A percentile compares a stretch with the other conserved stretches of the same genome.
phyloP scores from a whole-genome alignment of 2,113 vertebrate species.

The Xiphias gladius region DNA sequence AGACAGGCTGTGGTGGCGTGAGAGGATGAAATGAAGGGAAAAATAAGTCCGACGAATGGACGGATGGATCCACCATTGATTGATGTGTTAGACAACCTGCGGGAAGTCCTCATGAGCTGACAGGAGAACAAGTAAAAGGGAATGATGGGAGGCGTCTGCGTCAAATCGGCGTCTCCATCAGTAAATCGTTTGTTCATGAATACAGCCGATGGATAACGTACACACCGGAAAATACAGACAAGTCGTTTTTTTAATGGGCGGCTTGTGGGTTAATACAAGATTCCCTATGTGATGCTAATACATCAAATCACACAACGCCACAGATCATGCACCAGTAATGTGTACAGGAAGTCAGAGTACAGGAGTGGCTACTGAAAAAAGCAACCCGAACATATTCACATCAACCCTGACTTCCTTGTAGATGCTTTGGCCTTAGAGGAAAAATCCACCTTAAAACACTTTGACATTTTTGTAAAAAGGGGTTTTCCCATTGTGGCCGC shows the following conservation, averaged over 20 bases:
- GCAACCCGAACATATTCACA: conserved; percentile 32
- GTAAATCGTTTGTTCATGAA: conserved; percentile 29
- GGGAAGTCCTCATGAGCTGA: conserved; percentile 10
- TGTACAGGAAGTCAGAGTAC: conserved; percentile 41
- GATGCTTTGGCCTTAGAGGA: conserved; percentile 25
- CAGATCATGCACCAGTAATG: conserved; percentile 61
- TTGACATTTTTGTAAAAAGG: neutral
- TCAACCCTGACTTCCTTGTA: conserved; percentile 16
- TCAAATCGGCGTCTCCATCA: conserved; percentile 2
- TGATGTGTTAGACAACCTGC: conserved; percentile 33
- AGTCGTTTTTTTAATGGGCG: conserved; percentile 2
- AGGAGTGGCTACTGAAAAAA: conserved; percentile 34
- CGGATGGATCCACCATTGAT: conserved; percentile 16
- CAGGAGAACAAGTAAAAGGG: conserved; percentile 33
- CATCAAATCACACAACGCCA: conserved; percentile 31
- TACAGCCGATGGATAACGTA: neutral
- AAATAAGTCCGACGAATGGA: conserved; percentile 26
- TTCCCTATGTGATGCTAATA: conserved; percentile 19
- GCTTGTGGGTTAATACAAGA: conserved; percentile 43
- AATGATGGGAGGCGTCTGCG: neutral
- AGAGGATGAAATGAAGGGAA: conserved; percentile 39
- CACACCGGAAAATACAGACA: conserved; percentile 30
- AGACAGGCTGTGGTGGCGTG: conserved; percentile 31
- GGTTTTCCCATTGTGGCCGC: too few species aligned
- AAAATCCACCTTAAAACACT: conserved; percentile 57